These are phyloP conservation scores for Euglossa dilemma DNA, from an alignment of 1,140 invertebrate genomes.

Conservation along the genomic window DNA sequence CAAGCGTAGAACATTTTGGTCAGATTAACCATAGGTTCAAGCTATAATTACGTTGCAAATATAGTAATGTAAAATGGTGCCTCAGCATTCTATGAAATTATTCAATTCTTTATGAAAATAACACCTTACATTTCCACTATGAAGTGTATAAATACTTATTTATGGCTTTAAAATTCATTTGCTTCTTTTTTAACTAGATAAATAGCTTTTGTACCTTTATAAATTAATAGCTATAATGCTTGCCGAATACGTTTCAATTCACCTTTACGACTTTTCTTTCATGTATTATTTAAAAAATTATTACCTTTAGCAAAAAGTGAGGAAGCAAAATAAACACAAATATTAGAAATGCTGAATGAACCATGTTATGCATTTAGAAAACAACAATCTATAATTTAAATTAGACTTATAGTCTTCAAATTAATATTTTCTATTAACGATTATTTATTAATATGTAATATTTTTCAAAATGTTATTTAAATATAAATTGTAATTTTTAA, in stretches of 20 bases:
- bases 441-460: background rate
- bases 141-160: background rate
- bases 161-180: background rate
- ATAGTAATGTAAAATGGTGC: constrained; percentile 3
- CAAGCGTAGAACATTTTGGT: constrained; percentile 24
- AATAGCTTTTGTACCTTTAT: constrained; percentile 4
- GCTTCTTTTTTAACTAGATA: background rate
- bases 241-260: constrained; percentile 27
- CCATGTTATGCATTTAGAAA: constrained; percentile 39
- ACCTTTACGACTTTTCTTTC: constrained; percentile 16
- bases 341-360: constrained; percentile 37
- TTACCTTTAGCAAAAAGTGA: constrained; percentile 40
- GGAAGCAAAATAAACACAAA: constrained; percentile 46
- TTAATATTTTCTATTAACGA: background rate
- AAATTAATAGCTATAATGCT: constrained; percentile 18
- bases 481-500: background rate
- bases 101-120: background rate
- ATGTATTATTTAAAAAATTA: constrained; percentile 25
- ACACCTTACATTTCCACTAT: background rate
- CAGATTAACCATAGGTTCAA: background rate
- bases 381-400: no score
- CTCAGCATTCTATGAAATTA: background rate
- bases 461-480: background rate
- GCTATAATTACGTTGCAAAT: background rate
- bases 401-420: background rate